Base-by-base conservation (phyloP, 2,888 invertebrate genomes). In the Harmothoe impar region DNA sequence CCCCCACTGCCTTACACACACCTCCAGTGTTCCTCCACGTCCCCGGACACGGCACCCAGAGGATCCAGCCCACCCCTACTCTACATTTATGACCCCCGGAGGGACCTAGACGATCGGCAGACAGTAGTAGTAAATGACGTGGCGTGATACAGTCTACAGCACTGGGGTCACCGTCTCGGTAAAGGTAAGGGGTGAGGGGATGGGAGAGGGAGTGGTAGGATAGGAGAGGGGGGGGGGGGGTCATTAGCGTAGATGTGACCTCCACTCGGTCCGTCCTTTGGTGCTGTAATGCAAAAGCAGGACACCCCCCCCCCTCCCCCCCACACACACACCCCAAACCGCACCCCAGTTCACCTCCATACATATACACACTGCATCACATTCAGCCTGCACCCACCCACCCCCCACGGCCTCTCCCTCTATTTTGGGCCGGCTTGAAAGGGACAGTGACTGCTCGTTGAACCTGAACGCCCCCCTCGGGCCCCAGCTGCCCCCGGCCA, bases 371-470 rank as follows among this genome's bases (percentile, higher is more conserved):
- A 43, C 43, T 7, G 5, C 43, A 43, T 43, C 43, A 43, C 43
- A 7, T 62, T 72, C 72, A 15, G 43, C 43, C 35, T 10, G 3
- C 86, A 7, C 20, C 43, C 84, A 10, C 51, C 84, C 84, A 10
- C 43, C 29, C 86, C 86, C 86, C 84, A 0, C 0, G 31, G 20
- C 7, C 1, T 5, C 54, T 29, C 20, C 25, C 84, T 43, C 86
- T 86, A 86, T 86, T 86, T 86, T 86, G 56, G 86, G 54, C 52
- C 54, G 86, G n/a, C 54, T n/a, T 86, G 86, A 86, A 86, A 86
- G 86, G 56, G 86, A 86, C 86, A 86, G 86, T 86, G 86, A 54
- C 86, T 54, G 86, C 25, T 23, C 86, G 29, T 51, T 86, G 86
- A 86, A 52, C 86, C 86, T 29, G 54, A 86, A 86, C 86, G 86